Evolutionary conservation across 2,113 vertebrate species (phyloP).

Genomic region (Dipodomys stephensi): DNA sequence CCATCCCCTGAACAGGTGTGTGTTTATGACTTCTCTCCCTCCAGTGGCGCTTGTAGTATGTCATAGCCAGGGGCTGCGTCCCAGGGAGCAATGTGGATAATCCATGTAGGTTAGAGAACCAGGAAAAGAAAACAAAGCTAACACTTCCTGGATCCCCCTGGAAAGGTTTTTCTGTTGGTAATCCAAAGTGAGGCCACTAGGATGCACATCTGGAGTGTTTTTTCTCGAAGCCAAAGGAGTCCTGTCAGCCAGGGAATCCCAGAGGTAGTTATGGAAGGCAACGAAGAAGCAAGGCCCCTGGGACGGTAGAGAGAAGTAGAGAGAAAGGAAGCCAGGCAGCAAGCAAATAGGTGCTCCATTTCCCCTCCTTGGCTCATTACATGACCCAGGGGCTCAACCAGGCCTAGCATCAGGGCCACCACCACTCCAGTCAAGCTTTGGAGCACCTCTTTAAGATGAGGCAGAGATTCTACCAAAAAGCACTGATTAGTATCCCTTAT

Average conservation of each 20-base stretch:
- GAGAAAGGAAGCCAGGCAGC: background rate
- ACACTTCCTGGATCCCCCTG: background rate
- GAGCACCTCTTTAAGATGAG: background rate
- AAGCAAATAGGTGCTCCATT: background rate
- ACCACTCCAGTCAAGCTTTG: background rate
- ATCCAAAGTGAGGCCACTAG: background rate
- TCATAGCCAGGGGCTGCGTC: background rate
- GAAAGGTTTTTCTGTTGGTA: background rate
- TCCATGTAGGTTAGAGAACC: background rate
- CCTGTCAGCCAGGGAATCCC: background rate
- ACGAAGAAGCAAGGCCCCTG: background rate
- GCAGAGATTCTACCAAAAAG: background rate
- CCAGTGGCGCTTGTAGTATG: background rate
- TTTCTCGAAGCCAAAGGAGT: background rate
- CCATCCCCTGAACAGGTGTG: background rate
- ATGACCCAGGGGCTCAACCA: background rate
- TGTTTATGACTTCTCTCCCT: background rate
- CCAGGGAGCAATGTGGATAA: background rate
- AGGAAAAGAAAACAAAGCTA: background rate
- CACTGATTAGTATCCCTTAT: background rate
- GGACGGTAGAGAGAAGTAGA: background rate
- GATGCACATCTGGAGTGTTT: background rate
- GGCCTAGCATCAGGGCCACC: background rate
- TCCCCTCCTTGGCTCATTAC: background rate
- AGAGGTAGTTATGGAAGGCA: background rate